Evolutionary conservation across 1,140 invertebrate species (phyloP).

Genomic region (Thaumatotibia leucotreta): DNA sequence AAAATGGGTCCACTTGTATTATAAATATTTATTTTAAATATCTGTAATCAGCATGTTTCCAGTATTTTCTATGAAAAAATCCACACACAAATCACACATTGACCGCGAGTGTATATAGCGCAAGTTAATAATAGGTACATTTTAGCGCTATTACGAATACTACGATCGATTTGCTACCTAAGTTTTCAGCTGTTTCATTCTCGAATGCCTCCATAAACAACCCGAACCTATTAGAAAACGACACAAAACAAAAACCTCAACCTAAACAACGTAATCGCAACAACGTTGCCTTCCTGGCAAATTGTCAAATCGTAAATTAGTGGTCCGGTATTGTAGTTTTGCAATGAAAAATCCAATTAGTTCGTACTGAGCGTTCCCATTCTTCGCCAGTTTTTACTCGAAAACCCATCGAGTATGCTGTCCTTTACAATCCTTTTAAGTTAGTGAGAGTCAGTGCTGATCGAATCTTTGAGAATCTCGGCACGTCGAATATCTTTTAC

Average conservation of each 20-base stretch:
- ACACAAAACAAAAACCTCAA: neutral
- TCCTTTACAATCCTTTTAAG: neutral
- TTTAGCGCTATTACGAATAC: no score
- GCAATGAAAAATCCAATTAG: conserved; percentile 14
- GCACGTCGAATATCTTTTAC: no score
- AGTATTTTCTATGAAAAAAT: no score
- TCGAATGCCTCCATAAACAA: neutral
- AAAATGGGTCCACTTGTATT: no score
- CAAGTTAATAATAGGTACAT: no score
- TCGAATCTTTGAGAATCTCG: neutral
- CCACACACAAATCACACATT: no score
- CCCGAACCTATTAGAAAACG: neutral
- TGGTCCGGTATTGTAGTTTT: conserved; percentile 5
- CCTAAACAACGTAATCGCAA: conserved; percentile 10
- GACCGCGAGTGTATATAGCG: no score
- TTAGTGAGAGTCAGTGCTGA: neutral
- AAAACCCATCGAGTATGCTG: neutral
- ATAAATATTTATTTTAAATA: no score
- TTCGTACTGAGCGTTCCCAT: neutral
- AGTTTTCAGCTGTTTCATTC: neutral
- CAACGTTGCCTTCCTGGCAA: neutral
- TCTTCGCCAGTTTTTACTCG: neutral
- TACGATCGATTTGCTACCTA: neutral
- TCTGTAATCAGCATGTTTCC: no score
- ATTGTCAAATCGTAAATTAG: conserved; percentile 14